These are phyloP conservation scores for Morpho helenor DNA, from an alignment of 2,888 invertebrate genomes.

Conservation along the genomic window DNA sequence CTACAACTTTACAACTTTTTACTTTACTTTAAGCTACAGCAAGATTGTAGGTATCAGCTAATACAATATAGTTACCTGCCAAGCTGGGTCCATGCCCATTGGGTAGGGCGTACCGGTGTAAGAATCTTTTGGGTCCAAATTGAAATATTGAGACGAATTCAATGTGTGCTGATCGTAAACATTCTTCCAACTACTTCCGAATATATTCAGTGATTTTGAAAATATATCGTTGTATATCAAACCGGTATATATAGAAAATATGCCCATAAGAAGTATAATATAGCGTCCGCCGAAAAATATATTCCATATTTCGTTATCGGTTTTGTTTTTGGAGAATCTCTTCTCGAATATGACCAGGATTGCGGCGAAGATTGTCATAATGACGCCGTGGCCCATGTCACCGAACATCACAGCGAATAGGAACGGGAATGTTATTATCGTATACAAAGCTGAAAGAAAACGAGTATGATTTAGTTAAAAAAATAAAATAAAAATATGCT, in stretches of 20 bases:
- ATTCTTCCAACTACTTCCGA: conserved; percentile 85
- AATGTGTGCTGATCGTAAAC: conserved; percentile 55
- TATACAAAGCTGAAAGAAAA: conserved; percentile 80
- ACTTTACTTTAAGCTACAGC: too few species aligned
- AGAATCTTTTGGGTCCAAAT: conserved; percentile 66
- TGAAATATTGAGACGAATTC: conserved; percentile 41
- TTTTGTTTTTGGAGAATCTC: conserved; percentile 68
- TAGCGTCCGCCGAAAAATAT: conserved; percentile 99
- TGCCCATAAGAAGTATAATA: conserved; percentile 97
- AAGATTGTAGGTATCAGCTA: neutral
- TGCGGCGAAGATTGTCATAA: conserved; percentile 82
- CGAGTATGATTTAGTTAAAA: too few species aligned
- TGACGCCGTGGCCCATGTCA: conserved; percentile 84
- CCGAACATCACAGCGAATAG: conserved; percentile 90
- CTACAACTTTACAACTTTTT: too few species aligned
- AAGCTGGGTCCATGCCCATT: conserved; percentile 85
- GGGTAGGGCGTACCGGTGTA: conserved; percentile 79
- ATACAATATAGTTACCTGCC: conserved; percentile 71
- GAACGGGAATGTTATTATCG: conserved; percentile 87
- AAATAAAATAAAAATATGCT: too few species aligned
- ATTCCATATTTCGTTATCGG: conserved; percentile 92
- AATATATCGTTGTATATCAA: conserved; percentile 98
- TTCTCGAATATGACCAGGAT: conserved; percentile 83
- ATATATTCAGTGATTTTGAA: conserved; percentile 96
- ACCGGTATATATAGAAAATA: conserved; percentile 99